Base-by-base conservation (phyloP, 2,888 invertebrate species). In the Drosophila yooni region DNA sequence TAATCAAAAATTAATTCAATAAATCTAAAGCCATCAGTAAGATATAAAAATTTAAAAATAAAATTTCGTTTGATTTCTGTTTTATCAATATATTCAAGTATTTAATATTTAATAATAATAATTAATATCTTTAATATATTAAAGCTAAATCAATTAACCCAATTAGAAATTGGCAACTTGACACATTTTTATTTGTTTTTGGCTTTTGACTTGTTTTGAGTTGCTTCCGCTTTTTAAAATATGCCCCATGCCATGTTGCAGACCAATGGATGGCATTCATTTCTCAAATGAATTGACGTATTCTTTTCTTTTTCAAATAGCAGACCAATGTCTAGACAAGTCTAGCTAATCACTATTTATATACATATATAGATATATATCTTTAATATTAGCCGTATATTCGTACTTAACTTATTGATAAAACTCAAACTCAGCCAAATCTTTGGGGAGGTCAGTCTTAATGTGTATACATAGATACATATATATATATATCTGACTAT, bases 271-370 rank as follows among this genome's bases (percentile, higher is more conserved):
- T 68, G 57, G 60, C 68, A 61, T 61, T 74, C 50, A 69, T 69
- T 75, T 74, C 74, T 68, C 58, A 62, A 57, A 64, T 58, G 15
- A 64, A 81, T 84, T 89, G 88, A 85, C 84, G 84, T 82, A 70
- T 77, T 70, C 58, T 64, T 56, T 69, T 73, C 15, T 15, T 15
- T 13, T 46, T 25, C 7, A 46, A 70, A 79, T 69, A 82, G 76
- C 84, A 81, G 88, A 89, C 88, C 85, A 64, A 69, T 89, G 85
- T 85, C 85, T 85, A 85, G 85, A 85, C 90, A 76, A 75, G 82
- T 88, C 88, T 85, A 68, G 71, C 71, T 68, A 74, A 71, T 82
- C 76, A 74, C 53, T 21, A 34, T 57, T 51, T 46, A 18, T 53
- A n/a, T 51, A 18, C 50, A n/a, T 51, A n/a, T 52, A 53, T 52